These are phyloP conservation scores for Egretta garzetta DNA, from an alignment of 2,113 vertebrate genomes.

Conservation along the genomic window DNA sequence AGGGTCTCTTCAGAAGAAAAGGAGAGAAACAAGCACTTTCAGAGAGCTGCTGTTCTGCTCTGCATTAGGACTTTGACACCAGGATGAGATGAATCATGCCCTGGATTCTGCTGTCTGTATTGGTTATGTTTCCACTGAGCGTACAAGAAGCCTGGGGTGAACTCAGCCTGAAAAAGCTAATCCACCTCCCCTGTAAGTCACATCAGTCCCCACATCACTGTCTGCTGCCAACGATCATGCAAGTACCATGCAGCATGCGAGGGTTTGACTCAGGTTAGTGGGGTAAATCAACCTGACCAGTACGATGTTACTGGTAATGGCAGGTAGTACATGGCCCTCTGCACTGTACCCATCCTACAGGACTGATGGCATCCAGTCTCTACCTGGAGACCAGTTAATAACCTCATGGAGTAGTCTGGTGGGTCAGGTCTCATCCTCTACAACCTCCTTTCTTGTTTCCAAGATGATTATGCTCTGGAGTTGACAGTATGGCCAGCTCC, in stretches of 20 bases:
- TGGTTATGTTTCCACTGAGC: not conserved
- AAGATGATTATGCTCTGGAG: not conserved
- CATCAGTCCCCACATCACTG: not conserved
- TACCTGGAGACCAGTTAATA: not conserved
- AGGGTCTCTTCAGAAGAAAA: not conserved
- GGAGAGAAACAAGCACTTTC: not conserved
- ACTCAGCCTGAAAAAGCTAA: not conserved
- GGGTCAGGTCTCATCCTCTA: too few species aligned
- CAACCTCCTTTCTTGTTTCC: not conserved
- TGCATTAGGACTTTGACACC: not conserved
- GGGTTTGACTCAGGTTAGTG: not conserved
- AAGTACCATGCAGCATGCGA: not conserved
- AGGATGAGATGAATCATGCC: not conserved
- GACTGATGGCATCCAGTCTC: not conserved
- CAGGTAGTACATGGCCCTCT: not conserved
- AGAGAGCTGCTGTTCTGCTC: not conserved
- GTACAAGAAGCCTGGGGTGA: not conserved
- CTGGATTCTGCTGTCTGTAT: not conserved
- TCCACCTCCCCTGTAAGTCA: not conserved
- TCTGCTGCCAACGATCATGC: not conserved
- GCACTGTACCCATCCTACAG: not conserved
- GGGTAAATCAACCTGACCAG: not conserved
- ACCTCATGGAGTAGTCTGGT: not conserved
- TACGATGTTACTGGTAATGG: not conserved
- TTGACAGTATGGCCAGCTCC: not conserved